Base-by-base conservation (phyloP, 2,797 vertebrate species). In the Malurus leucopterus region DNA sequence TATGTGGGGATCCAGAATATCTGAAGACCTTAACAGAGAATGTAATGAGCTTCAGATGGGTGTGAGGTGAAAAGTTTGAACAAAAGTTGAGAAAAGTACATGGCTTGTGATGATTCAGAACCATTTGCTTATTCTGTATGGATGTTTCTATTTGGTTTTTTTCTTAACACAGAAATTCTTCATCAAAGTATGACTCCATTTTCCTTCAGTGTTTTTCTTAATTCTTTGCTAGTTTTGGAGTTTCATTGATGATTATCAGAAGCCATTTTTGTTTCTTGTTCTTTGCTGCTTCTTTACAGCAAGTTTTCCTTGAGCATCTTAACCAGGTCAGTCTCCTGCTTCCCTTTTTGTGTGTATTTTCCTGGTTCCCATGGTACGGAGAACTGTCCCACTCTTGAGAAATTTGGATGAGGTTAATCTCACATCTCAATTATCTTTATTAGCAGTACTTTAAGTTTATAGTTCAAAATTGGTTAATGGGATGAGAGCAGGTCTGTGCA, bases 381-480 rank as follows among this genome's bases (percentile, higher is more conserved):
- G 64, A 65, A 20, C 5, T 29, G 26, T 17, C 21, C 19, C 16
- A 5, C 15, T 19, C 46, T 47, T 4, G 11, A 59, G 44, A 77
- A 70, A 88, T 32, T 26, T 46, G 44, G 26, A 36, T 63, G 32
- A 63, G 47, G n/a, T 83, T 88, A 74, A 71, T 89, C 44, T 93
- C 1, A 0, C 18, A 27, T 61, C 34, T 69, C 44, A 71, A 51
- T 65, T 84, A 53, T 41, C 13, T 84, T 84, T 84, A 38, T 75
- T 53, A 64, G 12, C 17, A 38, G 67, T 78, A 59, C n/a, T 75
- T 63, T 53, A 69, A 91, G 21, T 29, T 93, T n/a, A 8, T 65
- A 59, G 22, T 85, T 87, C 51, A 92, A 43, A 89, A 81, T 18
- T 57, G 29, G 19, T 72, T 83, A 87, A 89, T 80, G 54, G 20